Evolutionary conservation across 2,797 vertebrate genomes (phyloP), one percentile per base, ranked within the genome.

Genomic region (Steatocranus sp.): DNA sequence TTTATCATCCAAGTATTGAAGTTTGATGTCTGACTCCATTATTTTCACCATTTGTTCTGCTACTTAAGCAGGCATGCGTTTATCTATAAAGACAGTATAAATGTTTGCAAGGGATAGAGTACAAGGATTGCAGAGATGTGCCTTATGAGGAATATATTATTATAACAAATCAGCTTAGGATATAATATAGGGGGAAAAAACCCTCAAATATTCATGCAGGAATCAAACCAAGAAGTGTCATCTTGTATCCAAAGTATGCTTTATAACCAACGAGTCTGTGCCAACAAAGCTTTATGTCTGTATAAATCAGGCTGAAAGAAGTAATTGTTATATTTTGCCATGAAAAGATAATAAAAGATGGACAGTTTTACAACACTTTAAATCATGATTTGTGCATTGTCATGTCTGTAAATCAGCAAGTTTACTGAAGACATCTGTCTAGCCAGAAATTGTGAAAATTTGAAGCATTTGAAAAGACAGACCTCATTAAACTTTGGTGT

Each of bases 291-390:
- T 30, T 73, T 32, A 30, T 30, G 41, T n/a, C 23, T 3, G 1
- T 73, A 73, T 48, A 48, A 73, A 48, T 48, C 43, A 48, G 25
- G 18, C 11, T 18, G 25, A 73, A 48, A 82, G 41, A 80, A 84
- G 74, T 82, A 78, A 86, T 86, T 85, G 82, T 50, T 63, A 84
- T 75, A 80, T 90, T 86, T n/a, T 73, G 7, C 17, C 11, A 73
- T 73, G 32, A 48, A 48, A 30, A 51, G 11, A 20, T 34, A 32
- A 70, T 25, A 46, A 46, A 48, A 30, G 20, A 27, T 12, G 10
- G 15, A 48, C 8, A n/a, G 25, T 32, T 48, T 48, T 73, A 12
- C 56, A 6, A 48, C 25, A 48, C 43, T 48, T 73, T 48, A 48
- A 32, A 48, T 32, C 11, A 12, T 30, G 5, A 48, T 73, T 48